Base-by-base conservation (phyloP, 2,797 vertebrate species). In the Falco columbarius region DNA sequence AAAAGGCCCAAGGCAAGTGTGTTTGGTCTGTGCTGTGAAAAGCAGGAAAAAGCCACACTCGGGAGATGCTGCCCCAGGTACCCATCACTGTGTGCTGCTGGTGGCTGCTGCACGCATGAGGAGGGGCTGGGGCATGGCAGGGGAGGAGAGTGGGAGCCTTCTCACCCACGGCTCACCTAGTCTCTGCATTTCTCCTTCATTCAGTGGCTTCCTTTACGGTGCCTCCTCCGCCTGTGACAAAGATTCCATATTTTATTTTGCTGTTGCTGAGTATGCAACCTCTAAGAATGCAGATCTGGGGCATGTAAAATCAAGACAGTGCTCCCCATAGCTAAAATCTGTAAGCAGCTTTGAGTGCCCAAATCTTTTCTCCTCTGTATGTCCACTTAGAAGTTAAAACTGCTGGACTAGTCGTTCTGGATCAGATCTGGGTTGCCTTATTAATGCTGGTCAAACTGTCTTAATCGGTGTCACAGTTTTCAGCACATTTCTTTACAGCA, bases 151-250 rank as follows among this genome's bases (percentile, higher is more conserved):
- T 0, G 0, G 47, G n/a, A 74, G 4, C 54, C 49, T 61, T 42
- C 42, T 72, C 42, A 82, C 34, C 32, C 46, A 22, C 42, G 0
- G 0, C 42, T 82, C 18, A 3, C 2, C 0, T 0, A 0, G 13
- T 24, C 42, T 52, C 67, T 71, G 47, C 13, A 1, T 52, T 70
- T 62, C 47, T 71, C 14, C 44, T 77, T 71, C 77, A 40, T 29
- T 51, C 42, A 3, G 30, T 63, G 32, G 17, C 23, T 49, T 95
- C 58, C 29, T 65, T 92, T 65, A 55, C 3, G 11, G 16, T 49
- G 29, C 58, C 20, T 91, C 42, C 68, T 44, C n/a, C 0, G 18
- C 40, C 27, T 20, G 13, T 10, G 11, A 44, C 27, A 74, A 68
- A 58, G 47, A 52, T 46, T 67, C 36, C 6, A 0, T 46, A 5